These are phyloP conservation scores for Aethina tumida DNA, from an alignment of 1,140 invertebrate genomes.

Conservation along the genomic window DNA sequence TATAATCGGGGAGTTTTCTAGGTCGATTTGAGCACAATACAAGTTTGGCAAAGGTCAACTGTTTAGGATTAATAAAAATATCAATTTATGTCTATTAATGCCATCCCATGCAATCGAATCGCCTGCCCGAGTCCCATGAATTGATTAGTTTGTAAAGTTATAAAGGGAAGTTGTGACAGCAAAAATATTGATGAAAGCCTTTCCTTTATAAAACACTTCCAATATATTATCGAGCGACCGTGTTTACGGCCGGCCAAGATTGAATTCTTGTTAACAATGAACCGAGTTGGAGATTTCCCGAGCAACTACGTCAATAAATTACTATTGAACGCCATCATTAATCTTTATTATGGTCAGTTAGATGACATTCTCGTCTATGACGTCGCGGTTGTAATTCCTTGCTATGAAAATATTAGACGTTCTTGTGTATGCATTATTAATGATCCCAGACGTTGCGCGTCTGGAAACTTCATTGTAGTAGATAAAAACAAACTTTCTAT, in stretches of 20 bases:
- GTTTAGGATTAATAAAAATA: no score
- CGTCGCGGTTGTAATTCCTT: no score
- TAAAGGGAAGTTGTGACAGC: conserved; percentile 14
- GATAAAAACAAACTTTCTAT: no score
- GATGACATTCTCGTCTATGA: conserved; percentile 10
- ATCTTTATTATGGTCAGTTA: conserved; percentile 15
- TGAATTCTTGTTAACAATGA: conserved; percentile 16
- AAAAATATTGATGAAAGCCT: conserved; percentile 16
- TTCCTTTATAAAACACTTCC: conserved; percentile 14
- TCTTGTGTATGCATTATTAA: no score
- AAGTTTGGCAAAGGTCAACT: no score
- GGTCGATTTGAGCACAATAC: no score
- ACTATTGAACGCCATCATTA: conserved; percentile 14
- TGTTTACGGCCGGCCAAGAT: conserved; percentile 14
- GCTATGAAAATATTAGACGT: no score
- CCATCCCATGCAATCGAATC: conserved; percentile 13
- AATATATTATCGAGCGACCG: conserved; percentile 14
- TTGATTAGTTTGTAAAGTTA: conserved; percentile 18
- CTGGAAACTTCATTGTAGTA: no score
- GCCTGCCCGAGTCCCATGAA: conserved; percentile 10
- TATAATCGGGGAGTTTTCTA: no score
- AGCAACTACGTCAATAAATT: conserved; percentile 13
- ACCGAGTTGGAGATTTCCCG: conserved; percentile 9
- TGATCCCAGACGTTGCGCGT: no score
- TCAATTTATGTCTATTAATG: no score